These are phyloP conservation scores for Dufourea novaeangliae DNA, from an alignment of 1,140 invertebrate genomes.

Conservation along the genomic window DNA sequence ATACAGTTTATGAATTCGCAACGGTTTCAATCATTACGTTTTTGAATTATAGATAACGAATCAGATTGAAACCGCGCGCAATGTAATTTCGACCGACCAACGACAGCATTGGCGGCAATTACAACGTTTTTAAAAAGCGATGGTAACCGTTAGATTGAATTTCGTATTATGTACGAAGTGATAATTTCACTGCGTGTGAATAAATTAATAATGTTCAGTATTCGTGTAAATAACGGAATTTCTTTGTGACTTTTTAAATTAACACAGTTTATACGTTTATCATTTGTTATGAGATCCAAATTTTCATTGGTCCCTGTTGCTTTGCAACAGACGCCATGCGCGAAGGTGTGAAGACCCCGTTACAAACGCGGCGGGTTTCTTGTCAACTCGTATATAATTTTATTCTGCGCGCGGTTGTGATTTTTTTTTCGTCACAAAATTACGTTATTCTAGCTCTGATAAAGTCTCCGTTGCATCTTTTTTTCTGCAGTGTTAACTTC, in stretches of 20 bases:
- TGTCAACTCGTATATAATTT: slow-evolving; percentile 17
- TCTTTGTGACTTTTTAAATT: not conserved
- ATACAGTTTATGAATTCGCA: not conserved
- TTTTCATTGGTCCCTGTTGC: slow-evolving; percentile 25
- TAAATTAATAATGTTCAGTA: not conserved
- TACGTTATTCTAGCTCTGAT: not conserved
- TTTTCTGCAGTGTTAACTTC: not conserved
- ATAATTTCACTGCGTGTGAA: not conserved
- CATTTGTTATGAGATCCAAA: slow-evolving; percentile 16
- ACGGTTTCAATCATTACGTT: not conserved
- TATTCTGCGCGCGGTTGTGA: not conserved
- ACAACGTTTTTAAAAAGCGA: not conserved
- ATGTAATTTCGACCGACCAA: slow-evolving; percentile 2
- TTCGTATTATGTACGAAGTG: not conserved
- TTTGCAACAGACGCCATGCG: slow-evolving; percentile 22
- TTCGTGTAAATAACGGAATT: not conserved
- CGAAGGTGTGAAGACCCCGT: slow-evolving; percentile 25
- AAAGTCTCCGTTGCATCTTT: not conserved
- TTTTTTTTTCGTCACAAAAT: slow-evolving; percentile 36
- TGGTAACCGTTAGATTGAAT: not conserved
- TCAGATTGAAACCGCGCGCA: not conserved
- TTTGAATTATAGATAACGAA: slow-evolving; percentile 17
- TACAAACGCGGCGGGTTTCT: slow-evolving; percentile 26
- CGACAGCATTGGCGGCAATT: slow-evolving; percentile 13
- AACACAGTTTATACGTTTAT: not conserved